Evolutionary conservation across 2,113 vertebrate genomes (phyloP).

Genomic region (Anolis carolinensis): DNA sequence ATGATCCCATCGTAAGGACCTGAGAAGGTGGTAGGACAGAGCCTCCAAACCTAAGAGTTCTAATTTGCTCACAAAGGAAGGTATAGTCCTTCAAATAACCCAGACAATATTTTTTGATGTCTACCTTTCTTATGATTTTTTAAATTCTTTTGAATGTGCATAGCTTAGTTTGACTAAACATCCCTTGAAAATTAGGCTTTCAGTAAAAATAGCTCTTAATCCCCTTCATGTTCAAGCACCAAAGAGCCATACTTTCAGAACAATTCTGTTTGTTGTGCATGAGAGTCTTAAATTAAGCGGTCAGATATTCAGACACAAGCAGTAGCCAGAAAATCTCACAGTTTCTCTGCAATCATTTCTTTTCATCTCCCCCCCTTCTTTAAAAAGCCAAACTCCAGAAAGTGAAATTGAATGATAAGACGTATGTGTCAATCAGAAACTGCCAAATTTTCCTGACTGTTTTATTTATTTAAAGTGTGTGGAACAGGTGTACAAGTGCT

Average conservation of each 20-base stretch:
- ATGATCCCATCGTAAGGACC: too few species aligned
- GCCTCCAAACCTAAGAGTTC: too few species aligned
- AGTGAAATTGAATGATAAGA: constrained; percentile 20
- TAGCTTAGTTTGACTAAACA: background rate
- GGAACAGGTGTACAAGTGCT: constrained; percentile 33
- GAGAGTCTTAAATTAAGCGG: constrained; percentile 7
- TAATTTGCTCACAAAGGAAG: too few species aligned
- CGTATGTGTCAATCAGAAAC: constrained; percentile 18
- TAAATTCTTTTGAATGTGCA: background rate
- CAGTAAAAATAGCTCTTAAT: constrained; percentile 7
- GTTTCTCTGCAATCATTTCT: constrained; percentile 5
- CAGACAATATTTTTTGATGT: background rate
- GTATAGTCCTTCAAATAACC: too few species aligned
- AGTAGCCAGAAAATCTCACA: background rate
- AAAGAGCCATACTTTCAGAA: constrained; percentile 1
- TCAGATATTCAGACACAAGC: constrained; percentile 8
- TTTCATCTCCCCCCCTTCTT: background rate
- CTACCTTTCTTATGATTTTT: background rate
- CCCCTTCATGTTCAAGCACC: constrained; percentile 8
- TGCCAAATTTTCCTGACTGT: constrained; percentile 29
- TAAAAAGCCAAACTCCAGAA: background rate
- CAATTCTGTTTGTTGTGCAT: background rate
- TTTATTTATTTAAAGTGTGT: constrained; percentile 31
- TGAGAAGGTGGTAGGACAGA: too few species aligned
- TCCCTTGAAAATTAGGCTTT: constrained; percentile 6